phyloP scores from a whole-genome alignment of 64 coral and sea anemone genomes.

The Cladopsammia gracilis region DNA sequence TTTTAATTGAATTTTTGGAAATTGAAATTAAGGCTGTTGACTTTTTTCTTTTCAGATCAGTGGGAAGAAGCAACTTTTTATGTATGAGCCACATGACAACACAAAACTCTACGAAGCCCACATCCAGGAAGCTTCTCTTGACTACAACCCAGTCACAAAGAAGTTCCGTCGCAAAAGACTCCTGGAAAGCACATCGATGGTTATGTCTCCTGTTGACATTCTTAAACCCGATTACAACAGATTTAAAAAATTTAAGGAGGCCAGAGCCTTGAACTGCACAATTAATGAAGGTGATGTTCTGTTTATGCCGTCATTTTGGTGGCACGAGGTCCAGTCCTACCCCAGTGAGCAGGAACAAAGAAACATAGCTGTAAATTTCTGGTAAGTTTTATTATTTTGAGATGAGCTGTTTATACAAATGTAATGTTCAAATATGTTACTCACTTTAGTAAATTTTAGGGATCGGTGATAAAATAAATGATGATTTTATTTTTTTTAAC shows the following conservation, averaged over 20 bases:
- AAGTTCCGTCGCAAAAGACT: conserved; percentile 62
- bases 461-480: too few species aligned
- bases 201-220: conserved; percentile 89
- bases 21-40: not conserved
- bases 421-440: not conserved
- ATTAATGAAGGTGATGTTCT: conserved; percentile 84
- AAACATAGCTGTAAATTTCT: conserved; percentile 89
- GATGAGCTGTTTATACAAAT: not conserved
- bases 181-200: conserved; percentile 85
- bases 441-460: too few species aligned
- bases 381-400: conserved; percentile 29
- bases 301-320: conserved; percentile 90
- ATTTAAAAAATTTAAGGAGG: conserved; percentile 81
- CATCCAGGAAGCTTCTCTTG: conserved; percentile 74
- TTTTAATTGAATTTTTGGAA: too few species aligned
- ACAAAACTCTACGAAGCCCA: conserved; percentile 76
- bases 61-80: conserved; percentile 70
- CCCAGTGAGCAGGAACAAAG: conserved; percentile 59
- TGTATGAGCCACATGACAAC: conserved; percentile 87
- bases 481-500: too few species aligned
- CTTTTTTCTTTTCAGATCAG: conserved; percentile 59
- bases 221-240: conserved; percentile 77
- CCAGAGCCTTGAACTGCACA: conserved; percentile 74
- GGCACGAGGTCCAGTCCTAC: conserved; percentile 82
- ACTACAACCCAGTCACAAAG: conserved; percentile 58